Base-by-base conservation (phyloP, 2,797 vertebrate genomes). In the Muscicapa striata region DNA sequence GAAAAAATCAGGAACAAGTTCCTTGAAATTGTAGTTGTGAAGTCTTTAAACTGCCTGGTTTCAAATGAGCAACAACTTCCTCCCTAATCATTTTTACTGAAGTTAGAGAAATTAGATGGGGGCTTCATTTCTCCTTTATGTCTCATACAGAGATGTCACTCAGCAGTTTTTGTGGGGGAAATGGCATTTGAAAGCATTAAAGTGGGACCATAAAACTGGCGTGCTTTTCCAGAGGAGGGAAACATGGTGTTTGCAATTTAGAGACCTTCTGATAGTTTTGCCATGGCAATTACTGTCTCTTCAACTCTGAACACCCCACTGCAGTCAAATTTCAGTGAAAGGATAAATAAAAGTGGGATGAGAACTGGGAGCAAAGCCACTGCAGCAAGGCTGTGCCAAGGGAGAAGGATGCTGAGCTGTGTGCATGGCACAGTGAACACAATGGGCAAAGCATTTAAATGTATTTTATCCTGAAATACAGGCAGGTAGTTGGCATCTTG, bases 131-230 rank as follows among this genome's bases (percentile, higher is more conserved):
- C 34, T 85, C 27, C 46, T 87, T 92, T 91, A 70, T 62, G 26
- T 83, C 66, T 68, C 49, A 58, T 54, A 64, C 15, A 77, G 46
- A 87, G 82, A 80, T 72, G 48, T 59, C 43, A 75, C 49, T 58
- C 74, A 57, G 76, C 87, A 93, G 41, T 41, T 96, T 87, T 83
- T 57, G 32, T 49, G 17, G 73, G 41, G 54, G 58, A 91, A 92
- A 85, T 1, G 2, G 20, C 86, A 57, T 87, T 72, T 80, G 55
- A 77, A 84, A 63, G 7, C 48, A 43, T 73, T 91, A 38, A 73
- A 94, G 22, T 32, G 38, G 57, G 67, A 38, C 57, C 64, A 66
- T 93, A 94, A 96, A 93, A 67, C 48, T 18, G 57, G n/a, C 4
- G 2, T 48, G 23, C 10, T 80, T 92, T 93, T 89, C 55, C 78